Base-by-base conservation (phyloP, 2,888 invertebrate genomes). In the Ectemnius lituratus region DNA sequence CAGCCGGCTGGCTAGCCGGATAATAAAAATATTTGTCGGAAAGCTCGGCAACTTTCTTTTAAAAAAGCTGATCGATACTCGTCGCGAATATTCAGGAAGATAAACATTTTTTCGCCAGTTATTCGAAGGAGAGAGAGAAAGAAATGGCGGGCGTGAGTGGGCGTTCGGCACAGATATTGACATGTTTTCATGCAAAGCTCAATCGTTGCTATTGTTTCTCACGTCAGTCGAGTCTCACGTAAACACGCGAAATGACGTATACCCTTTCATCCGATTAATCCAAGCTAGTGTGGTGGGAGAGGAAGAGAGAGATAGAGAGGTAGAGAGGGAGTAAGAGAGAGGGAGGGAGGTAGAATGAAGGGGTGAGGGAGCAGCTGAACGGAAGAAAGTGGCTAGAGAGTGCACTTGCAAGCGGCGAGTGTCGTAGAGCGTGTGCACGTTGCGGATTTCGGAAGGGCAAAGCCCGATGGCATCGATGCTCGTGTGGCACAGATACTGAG, bases 401-500 rank as follows among this genome's bases (percentile, higher is more conserved):
- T 60, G 59, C 56, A 58, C 75, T 28, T 70, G 72, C n/a, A 20
- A 46, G 45, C 49, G n/a, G 56, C 20, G 37, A 37, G 37, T 37
- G 37, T 37, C 37, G 37, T 37, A 37, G 78, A 46, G 52, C n/a
- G 75, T 37, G 47, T 60, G 61, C 59, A 64, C 67, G 72, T 63
- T 73, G 78, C 70, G 82, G 84, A 86, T 86, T 86, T 84, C 82
- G 75, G 85, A 85, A 85, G 79, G 80, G 80, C 84, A 80, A 78
- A 83, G 85, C 86, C 82, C 84, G 87, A 88, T 87, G 88, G 88
- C 88, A 87, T 88, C 86, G 89, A 90, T 87, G 88, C 88, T 86
- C 87, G 84, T 84, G 85, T 86, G 86, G 88, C 88, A 86, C 85
- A 84, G 86, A 88, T 87, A 88, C 88, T 86, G 88, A 89, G 89